phyloP scores from a whole-genome alignment of 2,888 invertebrate species.

The Syritta pipiens region DNA sequence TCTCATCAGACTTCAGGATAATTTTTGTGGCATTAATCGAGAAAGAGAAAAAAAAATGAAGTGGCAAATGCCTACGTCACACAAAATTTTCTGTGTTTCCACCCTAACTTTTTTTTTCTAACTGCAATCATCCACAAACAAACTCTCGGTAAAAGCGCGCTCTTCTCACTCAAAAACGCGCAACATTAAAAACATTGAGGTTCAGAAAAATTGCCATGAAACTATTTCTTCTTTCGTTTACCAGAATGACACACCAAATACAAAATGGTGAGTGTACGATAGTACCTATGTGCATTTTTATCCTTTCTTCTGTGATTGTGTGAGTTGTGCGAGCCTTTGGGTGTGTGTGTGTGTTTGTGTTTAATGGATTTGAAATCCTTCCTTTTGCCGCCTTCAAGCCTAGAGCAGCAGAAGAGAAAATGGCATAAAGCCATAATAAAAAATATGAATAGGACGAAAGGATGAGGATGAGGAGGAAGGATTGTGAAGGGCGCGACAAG shows the following conservation, averaged over 20 bases:
- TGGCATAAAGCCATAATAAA: slow-evolving; percentile 29
- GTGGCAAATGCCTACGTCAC: background rate
- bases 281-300: too few species aligned
- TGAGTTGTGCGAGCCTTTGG: background rate
- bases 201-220: slow-evolving; percentile 17
- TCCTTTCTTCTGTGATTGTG: background rate
- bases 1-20: slow-evolving; percentile 36
- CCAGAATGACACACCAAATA: slow-evolving; percentile 42
- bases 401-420: slow-evolving; percentile 30
- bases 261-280: slow-evolving; percentile 34
- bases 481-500: slow-evolving; percentile 38
- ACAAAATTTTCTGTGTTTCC: too few species aligned
- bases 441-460: background rate
- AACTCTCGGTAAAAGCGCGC: too few species aligned
- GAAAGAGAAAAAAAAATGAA: slow-evolving; percentile 1
- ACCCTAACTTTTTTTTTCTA: too few species aligned
- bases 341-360: slow-evolving; percentile 10
- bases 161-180: too few species aligned
- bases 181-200: slow-evolving; percentile 43
- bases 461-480: slow-evolving; percentile 2
- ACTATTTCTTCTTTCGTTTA: slow-evolving; percentile 30
- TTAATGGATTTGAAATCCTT: slow-evolving; percentile 44
- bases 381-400: slow-evolving; percentile 43
- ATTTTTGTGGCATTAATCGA: slow-evolving; percentile 33
- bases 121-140: too few species aligned